phyloP scores from a whole-genome alignment of 2,113 vertebrate species.

The Australoheros scitulus region DNA sequence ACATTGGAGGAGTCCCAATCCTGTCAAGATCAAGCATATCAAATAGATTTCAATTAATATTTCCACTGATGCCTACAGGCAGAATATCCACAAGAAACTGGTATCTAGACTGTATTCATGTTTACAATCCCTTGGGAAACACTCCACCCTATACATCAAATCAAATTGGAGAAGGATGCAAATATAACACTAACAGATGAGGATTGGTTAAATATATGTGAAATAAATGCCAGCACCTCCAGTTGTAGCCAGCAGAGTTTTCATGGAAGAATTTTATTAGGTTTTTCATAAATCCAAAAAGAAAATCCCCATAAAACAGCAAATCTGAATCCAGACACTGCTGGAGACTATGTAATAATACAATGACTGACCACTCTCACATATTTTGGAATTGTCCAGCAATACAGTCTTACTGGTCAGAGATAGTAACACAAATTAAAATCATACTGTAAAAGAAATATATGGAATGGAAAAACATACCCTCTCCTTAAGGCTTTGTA shows the following conservation, averaged over 20 bases:
- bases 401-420: not conserved
- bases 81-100: not conserved
- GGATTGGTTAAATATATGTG: not conserved
- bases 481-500: not conserved
- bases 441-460: not conserved
- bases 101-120: not conserved
- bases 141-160: not conserved
- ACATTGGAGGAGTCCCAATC: conserved; percentile 94
- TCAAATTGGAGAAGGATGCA: not conserved
- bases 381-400: not conserved
- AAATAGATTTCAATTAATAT: not conserved
- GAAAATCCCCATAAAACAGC: too few relatives aligned
- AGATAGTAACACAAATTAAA: not conserved
- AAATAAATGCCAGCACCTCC: not conserved
- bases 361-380: not conserved
- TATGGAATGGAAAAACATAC: not conserved
- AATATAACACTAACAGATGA: not conserved
- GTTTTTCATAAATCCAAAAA: too few relatives aligned
- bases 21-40: conserved; percentile 69
- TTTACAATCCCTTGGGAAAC: not conserved
- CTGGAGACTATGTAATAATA: not conserved
- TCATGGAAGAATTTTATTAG: too few relatives aligned
- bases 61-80: not conserved
- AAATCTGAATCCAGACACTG: too few relatives aligned
- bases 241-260: too few relatives aligned